Percentiles rank a stretch among this genome's conserved stretches.
Conservation (phyloP, 2,113 vertebrate species). For the Trematocara marginatum region DNA sequence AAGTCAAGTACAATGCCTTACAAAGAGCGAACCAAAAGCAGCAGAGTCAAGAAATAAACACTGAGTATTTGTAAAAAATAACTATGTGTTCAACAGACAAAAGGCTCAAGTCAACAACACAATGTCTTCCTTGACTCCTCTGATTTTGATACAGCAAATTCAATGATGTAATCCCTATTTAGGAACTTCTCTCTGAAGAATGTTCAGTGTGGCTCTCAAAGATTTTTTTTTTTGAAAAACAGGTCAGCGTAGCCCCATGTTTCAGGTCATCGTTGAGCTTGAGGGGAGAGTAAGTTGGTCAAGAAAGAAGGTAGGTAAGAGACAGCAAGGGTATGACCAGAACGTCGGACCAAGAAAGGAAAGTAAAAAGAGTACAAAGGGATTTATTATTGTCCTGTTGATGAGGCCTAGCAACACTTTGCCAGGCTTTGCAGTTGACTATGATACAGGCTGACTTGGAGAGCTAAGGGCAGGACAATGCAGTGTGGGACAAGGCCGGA, state of each 20-base stretch:
- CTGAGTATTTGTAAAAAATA: constrained; percentile 38
- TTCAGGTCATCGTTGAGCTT: constrained; percentile 37
- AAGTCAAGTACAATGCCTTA: constrained; percentile 48
- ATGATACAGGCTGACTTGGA: constrained; percentile 41
- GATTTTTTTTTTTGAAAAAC: constrained; percentile 31
- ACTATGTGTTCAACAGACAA: constrained; percentile 23
- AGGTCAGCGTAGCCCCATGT: constrained; percentile 42
- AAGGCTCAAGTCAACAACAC: constrained; percentile 52
- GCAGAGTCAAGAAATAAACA: constrained; percentile 48
- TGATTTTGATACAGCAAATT: constrained; percentile 40
- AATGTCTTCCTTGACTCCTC: constrained; percentile 32
- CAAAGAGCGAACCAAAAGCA: constrained; percentile 59
- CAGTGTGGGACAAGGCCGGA: background rate
- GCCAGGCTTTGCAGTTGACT: constrained; percentile 51
- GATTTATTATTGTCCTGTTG: constrained; percentile 57
- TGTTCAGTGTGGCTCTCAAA: constrained; percentile 56
- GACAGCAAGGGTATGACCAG: constrained; percentile 6
- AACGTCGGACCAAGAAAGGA: constrained; percentile 6
- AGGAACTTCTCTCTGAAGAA: constrained; percentile 45
- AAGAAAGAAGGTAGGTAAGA: background rate
- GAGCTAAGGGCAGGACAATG: background rate
- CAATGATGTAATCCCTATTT: constrained; percentile 55
- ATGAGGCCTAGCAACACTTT: constrained; percentile 24
- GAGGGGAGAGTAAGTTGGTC: constrained; percentile 17
- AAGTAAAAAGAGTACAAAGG: constrained; percentile 53